Evolutionary conservation across 2,113 vertebrate genomes (phyloP), one percentile per base, ranked within the genome.

Genomic region (Scophthalmus maximus): DNA sequence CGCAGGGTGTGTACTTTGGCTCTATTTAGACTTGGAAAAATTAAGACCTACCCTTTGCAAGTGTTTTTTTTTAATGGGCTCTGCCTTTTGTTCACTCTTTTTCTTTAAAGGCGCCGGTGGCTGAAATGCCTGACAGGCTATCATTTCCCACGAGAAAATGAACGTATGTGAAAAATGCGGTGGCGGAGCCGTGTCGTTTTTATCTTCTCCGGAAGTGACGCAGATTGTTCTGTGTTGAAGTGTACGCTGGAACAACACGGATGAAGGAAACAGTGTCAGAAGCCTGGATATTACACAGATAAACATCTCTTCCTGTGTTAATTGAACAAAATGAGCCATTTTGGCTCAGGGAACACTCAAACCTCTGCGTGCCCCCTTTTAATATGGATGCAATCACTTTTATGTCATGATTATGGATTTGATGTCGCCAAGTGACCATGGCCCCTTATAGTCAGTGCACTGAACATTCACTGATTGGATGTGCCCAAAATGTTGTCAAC

Each of bases 221-320:
- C 76, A 60, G 52, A 52, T 38, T 49, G 42, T 78, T 68, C 22
- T 47, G 62, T 71, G 80, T 83, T n/a, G 71, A 83, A 86, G 78
- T 57, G 57, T n/a, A n/a, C 68, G 49, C 89, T 91, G 85, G 82
- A 91, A 91, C 73, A 90, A 91, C 88, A 91, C 0, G 64, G 79
- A 88, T 83, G 88, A 81, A 85, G 59, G 34, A 78, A n/a, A 44
- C 55, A 12, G 59, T 75, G 83, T 82, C 72, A 84, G 81, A 80
- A 62, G 85, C 68, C 79, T 32, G 53, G 82, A 79, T 83, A 87
- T 91, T 88, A 88, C 51, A 53, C 56, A 64, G 85, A 92, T 92
- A 81, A n/a, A 2, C 38, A 93, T 92, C 89, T 90, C 84, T 91
- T 91, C 90, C 86, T 89, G 87, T 64, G 79, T 79, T 89, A 90